Percentiles rank a stretch among this genome's conserved stretches.
phyloP scores from a whole-genome alignment of 2,113 vertebrate species.

The Sinosuthora webbiana region DNA sequence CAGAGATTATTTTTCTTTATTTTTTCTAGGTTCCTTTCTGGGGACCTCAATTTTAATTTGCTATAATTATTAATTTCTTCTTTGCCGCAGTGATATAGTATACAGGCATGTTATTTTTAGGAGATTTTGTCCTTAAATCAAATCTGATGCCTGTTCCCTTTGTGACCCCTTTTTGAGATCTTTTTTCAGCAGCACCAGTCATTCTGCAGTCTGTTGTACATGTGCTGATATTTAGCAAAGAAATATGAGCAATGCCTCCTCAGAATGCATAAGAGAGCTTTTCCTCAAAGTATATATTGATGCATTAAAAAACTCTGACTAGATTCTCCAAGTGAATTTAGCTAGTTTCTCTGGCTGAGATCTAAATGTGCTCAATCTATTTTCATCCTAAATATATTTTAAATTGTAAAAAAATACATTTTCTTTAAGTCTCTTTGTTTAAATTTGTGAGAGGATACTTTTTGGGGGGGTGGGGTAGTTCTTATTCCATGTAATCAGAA shows the following conservation, averaged over 20 bases:
- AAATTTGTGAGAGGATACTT: not conserved
- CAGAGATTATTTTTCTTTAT: not conserved
- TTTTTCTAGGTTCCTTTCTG: not conserved
- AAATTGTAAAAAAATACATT: not conserved
- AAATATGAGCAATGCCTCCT: not conserved
- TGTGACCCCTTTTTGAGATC: not conserved
- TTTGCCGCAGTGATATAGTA: not conserved
- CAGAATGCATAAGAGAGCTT: not conserved
- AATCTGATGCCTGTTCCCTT: not conserved
- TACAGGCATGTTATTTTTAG: not conserved
- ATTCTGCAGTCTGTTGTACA: not conserved
- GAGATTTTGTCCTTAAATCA: constrained; percentile 20
- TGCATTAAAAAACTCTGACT: not conserved
- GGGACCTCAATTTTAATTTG: not conserved
- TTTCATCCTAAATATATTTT: not conserved
- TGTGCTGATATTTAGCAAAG: not conserved
- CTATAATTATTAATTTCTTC: not conserved
- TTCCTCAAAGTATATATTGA: not conserved
- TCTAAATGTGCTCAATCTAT: not conserved
- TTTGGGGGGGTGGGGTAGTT: fast-evolving
- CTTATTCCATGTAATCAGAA: not conserved
- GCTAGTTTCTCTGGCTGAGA: not conserved
- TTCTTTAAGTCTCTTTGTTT: not conserved
- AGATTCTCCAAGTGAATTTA: not conserved
- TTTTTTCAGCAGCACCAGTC: constrained; percentile 17